Conservation (phyloP, 1,140 invertebrate genomes). For the Cydia amplana region DNA sequence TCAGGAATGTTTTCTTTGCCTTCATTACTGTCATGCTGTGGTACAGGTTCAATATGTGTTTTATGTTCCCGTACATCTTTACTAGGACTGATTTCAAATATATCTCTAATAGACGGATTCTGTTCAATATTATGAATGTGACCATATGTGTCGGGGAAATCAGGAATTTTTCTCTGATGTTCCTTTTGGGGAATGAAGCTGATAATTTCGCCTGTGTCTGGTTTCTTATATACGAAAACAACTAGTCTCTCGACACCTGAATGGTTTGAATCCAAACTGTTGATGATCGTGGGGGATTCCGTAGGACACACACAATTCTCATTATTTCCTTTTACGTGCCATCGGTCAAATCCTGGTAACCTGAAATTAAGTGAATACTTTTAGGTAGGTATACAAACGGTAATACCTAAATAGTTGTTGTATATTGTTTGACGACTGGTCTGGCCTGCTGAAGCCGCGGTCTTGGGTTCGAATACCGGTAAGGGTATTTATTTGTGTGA, state of each 20-base stretch:
- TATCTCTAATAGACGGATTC: not conserved
- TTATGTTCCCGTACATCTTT: not conserved
- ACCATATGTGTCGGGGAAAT: not conserved
- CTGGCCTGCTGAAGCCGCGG: too few species aligned
- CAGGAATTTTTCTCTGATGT: not conserved
- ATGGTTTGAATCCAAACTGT: not conserved
- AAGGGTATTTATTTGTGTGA: too few species aligned
- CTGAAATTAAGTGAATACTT: not conserved
- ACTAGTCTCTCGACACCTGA: conserved; percentile 21
- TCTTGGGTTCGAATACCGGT: too few species aligned
- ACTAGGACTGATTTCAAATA: not conserved
- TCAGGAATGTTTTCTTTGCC: not conserved
- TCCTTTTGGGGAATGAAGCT: conserved; percentile 4
- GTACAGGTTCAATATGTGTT: not conserved
- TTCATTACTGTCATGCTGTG: not conserved
- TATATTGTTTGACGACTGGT: too few species aligned
- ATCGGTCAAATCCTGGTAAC: not conserved
- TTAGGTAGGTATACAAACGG: not conserved
- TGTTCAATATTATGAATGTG: not conserved
- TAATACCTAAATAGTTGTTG: not conserved
- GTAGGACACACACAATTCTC: not conserved
- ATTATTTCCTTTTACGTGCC: not conserved
- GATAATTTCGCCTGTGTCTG: not conserved
- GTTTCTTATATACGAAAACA: not conserved
- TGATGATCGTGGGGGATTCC: not conserved